A percentile compares a stretch with the other conserved stretches of the same genome.
Conservation (phyloP, 2,797 vertebrate genomes). For the Bufotes viridis region DNA sequence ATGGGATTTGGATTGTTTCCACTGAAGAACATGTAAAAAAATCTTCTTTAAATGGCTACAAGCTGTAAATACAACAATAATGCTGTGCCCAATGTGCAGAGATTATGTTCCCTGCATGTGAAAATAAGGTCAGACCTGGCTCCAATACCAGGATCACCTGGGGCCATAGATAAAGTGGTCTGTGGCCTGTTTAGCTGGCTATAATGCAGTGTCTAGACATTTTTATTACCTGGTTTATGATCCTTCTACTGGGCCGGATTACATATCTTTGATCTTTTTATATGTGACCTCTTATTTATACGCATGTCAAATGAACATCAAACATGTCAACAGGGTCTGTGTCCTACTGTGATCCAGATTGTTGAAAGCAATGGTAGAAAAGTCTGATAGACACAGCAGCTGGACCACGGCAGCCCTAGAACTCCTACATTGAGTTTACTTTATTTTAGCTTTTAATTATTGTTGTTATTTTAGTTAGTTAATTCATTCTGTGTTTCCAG, state of each 20-base stretch:
- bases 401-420: no score
- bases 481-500: no score
- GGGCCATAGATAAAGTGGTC: not conserved
- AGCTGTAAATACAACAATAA: slow-evolving; percentile 10
- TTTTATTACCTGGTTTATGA: slow-evolving; percentile 10
- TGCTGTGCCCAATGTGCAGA: not conserved
- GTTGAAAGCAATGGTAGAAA: not conserved
- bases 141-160: not conserved
- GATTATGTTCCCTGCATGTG: not conserved
- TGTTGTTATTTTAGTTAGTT: no score
- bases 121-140: not conserved
- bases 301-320: not conserved
- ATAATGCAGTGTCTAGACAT: slow-evolving; percentile 19
- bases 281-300: not conserved
- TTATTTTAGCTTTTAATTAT: no score
- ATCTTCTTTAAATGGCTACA: slow-evolving; percentile 7
- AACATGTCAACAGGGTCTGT: not conserved
- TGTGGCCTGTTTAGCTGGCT: not conserved
- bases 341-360: not conserved
- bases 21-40: slow-evolving; percentile 7
- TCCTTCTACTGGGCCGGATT: not conserved
- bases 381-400: not conserved
- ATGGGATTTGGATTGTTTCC: slow-evolving; percentile 24
- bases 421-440: not conserved
- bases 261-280: not conserved